A percentile compares a stretch with the other conserved stretches of the same genome.
phyloP scores from a whole-genome alignment of 2,888 invertebrate species.

The Cephus sareptanus region DNA sequence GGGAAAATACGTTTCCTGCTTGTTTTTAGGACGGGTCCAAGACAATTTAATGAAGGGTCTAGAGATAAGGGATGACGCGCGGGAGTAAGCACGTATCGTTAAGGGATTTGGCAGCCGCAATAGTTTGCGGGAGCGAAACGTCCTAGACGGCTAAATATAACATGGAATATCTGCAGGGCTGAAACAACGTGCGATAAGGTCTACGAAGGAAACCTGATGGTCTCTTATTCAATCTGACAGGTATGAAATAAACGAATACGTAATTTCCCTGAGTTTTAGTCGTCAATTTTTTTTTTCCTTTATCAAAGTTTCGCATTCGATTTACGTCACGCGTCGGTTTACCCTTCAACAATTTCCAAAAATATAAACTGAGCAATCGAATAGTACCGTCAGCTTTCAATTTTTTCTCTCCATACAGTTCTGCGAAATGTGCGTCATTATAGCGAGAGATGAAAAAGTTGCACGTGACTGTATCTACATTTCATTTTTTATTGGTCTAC shows the following conservation, averaged over 20 bases:
- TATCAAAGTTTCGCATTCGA: too few relatives aligned
- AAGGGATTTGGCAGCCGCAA: not conserved
- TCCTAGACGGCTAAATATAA: not conserved
- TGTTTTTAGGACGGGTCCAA: not conserved
- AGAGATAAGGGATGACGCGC: not conserved
- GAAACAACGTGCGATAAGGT: not conserved
- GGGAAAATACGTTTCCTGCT: not conserved
- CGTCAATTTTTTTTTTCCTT: too few relatives aligned
- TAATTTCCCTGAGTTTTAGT: not conserved
- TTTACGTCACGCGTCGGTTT: not conserved
- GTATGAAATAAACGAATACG: not conserved
- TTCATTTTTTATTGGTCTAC: not conserved
- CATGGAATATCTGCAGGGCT: not conserved
- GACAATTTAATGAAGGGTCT: not conserved
- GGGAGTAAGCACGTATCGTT: not conserved
- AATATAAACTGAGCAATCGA: not conserved
- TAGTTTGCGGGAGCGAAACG: not conserved
- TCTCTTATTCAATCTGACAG: not conserved
- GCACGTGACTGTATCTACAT: not conserved
- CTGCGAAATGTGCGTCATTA: not conserved
- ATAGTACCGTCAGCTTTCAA: not conserved
- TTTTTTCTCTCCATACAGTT: not conserved
- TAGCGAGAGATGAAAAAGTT: not conserved
- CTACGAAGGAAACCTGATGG: not conserved
- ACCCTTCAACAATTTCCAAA: not conserved